Conservation (phyloP, 2,888 invertebrate species). For the Maniola hyperantus region DNA sequence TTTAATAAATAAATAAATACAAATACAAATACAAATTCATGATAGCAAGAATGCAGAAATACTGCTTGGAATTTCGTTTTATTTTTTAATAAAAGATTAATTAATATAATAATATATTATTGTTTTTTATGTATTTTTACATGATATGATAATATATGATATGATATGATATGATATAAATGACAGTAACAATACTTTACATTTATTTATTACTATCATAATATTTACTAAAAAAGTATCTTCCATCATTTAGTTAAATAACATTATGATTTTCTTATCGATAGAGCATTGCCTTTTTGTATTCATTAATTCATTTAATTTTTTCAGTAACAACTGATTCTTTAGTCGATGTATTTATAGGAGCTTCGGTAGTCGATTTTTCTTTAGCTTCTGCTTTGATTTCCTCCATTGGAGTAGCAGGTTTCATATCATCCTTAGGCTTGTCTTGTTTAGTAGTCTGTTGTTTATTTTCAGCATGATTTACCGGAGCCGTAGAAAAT, state of each 20-base stretch:
- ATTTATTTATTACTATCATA: background rate
- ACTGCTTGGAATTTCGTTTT: too few relatives aligned
- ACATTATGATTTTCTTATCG: background rate
- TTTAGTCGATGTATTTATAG: background rate
- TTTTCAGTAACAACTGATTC: background rate
- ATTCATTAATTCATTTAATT: background rate
- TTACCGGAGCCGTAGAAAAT: background rate
- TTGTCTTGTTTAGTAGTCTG: background rate
- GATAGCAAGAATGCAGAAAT: background rate
- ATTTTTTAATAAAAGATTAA: too few relatives aligned
- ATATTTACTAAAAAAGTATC: background rate
- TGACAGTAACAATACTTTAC: too few relatives aligned
- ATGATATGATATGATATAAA: too few relatives aligned
- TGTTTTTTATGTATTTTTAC: too few relatives aligned
- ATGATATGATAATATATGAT: too few relatives aligned
- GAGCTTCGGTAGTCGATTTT: slow-evolving; percentile 1
- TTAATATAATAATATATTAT: too few relatives aligned
- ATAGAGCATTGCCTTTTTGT: background rate
- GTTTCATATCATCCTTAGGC: background rate
- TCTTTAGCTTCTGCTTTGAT: background rate
- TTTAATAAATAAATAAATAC: too few relatives aligned
- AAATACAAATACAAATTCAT: background rate
- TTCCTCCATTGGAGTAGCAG: background rate
- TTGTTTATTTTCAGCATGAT: background rate
- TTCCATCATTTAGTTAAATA: background rate